Evolutionary conservation across 2,888 invertebrate species (phyloP).

Genomic region (Diachrysia chrysitis): DNA sequence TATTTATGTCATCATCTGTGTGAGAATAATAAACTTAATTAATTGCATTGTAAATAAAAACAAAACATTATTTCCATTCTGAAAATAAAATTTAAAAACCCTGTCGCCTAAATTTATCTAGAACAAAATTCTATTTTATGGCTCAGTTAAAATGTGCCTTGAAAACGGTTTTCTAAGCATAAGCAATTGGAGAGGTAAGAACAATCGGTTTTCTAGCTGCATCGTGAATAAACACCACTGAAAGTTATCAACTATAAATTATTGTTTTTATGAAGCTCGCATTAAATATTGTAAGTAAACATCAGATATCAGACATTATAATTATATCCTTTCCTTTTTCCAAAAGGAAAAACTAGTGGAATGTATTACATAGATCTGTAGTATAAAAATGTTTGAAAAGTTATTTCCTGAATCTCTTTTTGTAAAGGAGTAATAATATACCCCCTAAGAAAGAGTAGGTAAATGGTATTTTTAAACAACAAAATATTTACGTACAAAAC

Average conservation of each 20-base stretch:
- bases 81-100: conserved; percentile 34
- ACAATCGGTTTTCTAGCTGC: conserved; percentile 38
- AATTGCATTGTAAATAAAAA: conserved; percentile 33
- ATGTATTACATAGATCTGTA: background rate
- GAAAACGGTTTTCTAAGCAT: conserved; percentile 43
- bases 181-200: conserved; percentile 34
- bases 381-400: too few relatives aligned
- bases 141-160: conserved; percentile 33
- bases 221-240: conserved; percentile 1
- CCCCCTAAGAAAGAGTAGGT: too few relatives aligned
- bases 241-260: conserved; percentile 22
- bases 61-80: conserved; percentile 26
- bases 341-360: too few relatives aligned
- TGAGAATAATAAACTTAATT: conserved; percentile 6
- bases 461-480: too few relatives aligned
- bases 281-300: too few relatives aligned
- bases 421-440: too few relatives aligned
- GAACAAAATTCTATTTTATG: conserved; percentile 35
- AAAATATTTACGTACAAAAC: too few relatives aligned
- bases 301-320: too few relatives aligned
- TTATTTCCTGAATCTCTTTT: too few relatives aligned
- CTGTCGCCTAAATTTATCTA: conserved; percentile 32
- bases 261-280: background rate
- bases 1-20: background rate
- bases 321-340: too few relatives aligned